Evolutionary conservation across 1,140 invertebrate genomes (phyloP), one percentile per base, ranked within the genome.

Genomic region (Ceratina australensis): DNA sequence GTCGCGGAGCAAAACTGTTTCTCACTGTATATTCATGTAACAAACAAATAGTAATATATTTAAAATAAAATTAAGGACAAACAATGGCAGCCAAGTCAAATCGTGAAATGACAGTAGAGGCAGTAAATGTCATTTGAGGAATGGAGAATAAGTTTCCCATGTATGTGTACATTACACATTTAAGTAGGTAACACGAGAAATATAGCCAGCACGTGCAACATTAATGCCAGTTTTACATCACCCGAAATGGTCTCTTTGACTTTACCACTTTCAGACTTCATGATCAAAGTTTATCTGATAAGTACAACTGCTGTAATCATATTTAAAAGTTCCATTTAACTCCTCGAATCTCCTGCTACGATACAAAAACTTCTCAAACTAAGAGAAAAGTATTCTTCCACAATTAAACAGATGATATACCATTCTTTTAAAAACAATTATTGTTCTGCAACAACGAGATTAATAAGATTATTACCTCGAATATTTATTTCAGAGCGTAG

Each of bases 121-220:
- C 47, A 72, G 60, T 49, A 72, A 72, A 72, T 26, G 60, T 60
- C 2, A 10, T 24, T n/a, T n/a, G n/a, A n/a, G n/a, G n/a, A n/a
- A n/a, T n/a, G 1, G 28, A 5, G 7, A 69, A 49, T 65, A 47
- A 28, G 8, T 42, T 42, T 42, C 52, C n/a, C 20, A 20, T 15
- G 33, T 7, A 42, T 8, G 33, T 42, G 8, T 7, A 42, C 5
- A 42, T 42, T 42, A 42, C 8, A 7, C 10, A 10, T n/a, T n/a
- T 7, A 42, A 42, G n/a, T 22, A 52, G 15, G 47, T 57, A 68
- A 56, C 49, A 33, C n/a, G 26, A 57, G 20, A 69, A 69, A 69
- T 69, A 69, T 69, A 26, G 52, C 20, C 20, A 57, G 56, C 67
- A 42, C 63, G 42, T 65, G 63, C 47, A 28, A 2, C 26, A 15